Evolutionary conservation across 2,888 invertebrate species (phyloP), one percentile per base, ranked within the genome.

Genomic region (Conops quadrifasciatus): DNA sequence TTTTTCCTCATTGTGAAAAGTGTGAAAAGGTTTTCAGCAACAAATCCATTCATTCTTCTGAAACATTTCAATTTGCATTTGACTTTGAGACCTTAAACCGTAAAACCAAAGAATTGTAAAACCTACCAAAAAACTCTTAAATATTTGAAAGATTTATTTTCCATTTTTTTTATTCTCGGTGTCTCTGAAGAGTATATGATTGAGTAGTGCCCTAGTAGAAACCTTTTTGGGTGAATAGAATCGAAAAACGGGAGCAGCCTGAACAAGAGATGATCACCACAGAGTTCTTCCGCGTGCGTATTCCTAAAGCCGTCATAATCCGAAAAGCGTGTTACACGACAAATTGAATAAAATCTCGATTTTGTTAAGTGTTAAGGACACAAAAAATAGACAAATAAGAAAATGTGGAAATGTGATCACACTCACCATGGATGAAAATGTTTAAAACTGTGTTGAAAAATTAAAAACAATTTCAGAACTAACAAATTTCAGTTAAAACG

Each of bases 51-150:
- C 30, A 68, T 68, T 51, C 68, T 43, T 71, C 63, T 51, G 19
- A 73, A 73, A 81, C 78, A 77, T 81, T 79, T 81, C 79, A 81
- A 84, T 84, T 84, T 84, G 83, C 84, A 84, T 84, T 84, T 84
- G 84, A 84, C 84, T 84, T 82, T 76, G 51, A 66, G 51, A 45
- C 16, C 68, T 62, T n/a, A 68, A 68, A 66, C 24, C 66, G 36
- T 36, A 56, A 47, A 36, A 43, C n/a, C 21, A n/a, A 53, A 28
- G 43, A 58, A 24, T 26, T 45, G 30, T 26, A 60, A 67, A 67
- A 59, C 67, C 67, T 59, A 67, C 67, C 47, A 36, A 36, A 45
- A 56, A 62, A 68, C 62, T 49, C 68, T 68, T 62, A 51, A 45
- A 56, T 56, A 30, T 16, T 36, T 21, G 43, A 47, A 66, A 56